phyloP scores from a whole-genome alignment of 2,888 invertebrate species.

The Seladonia tumulorum region DNA sequence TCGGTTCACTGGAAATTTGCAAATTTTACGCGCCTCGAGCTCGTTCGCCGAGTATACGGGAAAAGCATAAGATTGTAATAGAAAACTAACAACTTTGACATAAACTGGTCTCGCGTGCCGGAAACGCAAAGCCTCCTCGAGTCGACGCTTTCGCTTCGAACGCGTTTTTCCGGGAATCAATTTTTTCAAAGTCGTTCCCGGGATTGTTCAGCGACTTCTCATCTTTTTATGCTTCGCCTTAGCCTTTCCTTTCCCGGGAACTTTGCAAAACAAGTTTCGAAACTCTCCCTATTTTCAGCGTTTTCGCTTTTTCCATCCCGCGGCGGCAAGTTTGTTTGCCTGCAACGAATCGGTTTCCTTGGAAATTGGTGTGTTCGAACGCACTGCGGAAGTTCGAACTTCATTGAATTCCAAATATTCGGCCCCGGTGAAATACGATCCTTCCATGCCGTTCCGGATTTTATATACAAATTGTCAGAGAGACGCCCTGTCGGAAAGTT shows the following conservation, averaged over 20 bases:
- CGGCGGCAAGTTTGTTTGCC: background rate
- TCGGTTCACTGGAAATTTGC: background rate
- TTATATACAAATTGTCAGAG: slow-evolving; percentile 12
- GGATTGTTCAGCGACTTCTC: slow-evolving; percentile 7
- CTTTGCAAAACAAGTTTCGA: slow-evolving; percentile 7
- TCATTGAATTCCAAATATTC: slow-evolving; percentile 9
- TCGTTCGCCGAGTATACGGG: background rate
- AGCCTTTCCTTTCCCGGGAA: background rate
- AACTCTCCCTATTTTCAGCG: background rate
- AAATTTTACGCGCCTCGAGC: background rate
- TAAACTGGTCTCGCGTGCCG: background rate
- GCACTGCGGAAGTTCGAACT: background rate
- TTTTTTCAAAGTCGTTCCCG: slow-evolving; percentile 7
- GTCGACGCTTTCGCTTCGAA: background rate
- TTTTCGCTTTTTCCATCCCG: background rate
- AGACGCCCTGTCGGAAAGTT: background rate
- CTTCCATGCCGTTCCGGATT: background rate
- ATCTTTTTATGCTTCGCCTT: slow-evolving; percentile 5
- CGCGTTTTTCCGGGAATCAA: slow-evolving; percentile 5
- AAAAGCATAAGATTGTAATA: background rate
- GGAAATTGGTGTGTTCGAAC: background rate
- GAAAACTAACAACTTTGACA: background rate
- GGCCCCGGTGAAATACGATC: background rate
- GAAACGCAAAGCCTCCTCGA: background rate
- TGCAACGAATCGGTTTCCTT: slow-evolving; percentile 3